phyloP scores from a whole-genome alignment of 2,113 vertebrate species.

The Benitochromis conjunctus region DNA sequence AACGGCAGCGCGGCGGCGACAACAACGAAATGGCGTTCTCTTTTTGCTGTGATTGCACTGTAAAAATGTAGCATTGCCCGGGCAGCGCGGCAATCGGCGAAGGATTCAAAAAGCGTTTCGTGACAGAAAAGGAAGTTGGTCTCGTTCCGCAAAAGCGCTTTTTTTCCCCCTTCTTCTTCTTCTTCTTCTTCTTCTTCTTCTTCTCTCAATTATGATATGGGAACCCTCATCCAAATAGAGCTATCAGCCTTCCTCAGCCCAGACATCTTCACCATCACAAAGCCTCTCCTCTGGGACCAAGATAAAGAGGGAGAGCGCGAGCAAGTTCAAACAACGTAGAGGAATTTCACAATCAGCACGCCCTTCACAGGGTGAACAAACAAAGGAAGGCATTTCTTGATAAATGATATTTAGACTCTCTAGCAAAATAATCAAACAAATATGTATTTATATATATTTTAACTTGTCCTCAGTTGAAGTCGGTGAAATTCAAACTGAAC shows the following conservation, averaged over 20 bases:
- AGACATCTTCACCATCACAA: slow-evolving; percentile 59
- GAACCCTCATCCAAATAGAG: slow-evolving; percentile 54
- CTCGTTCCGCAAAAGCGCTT: slow-evolving; percentile 18
- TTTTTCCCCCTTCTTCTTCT: fast-evolving
- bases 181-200: not conserved
- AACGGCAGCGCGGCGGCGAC: slow-evolving; percentile 26
- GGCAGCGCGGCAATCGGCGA: not conserved
- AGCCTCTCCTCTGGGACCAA: slow-evolving; percentile 40
- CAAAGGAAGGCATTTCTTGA: not conserved
- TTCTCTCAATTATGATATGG: slow-evolving; percentile 48
- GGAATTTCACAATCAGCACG: slow-evolving; percentile 49
- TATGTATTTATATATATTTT: not conserved
- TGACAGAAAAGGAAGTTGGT: not conserved
- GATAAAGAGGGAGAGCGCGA: slow-evolving; percentile 21
- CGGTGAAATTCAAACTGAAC: not conserved
- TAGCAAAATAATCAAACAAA: not conserved
- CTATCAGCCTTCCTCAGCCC: slow-evolving; percentile 41
- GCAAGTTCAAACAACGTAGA: slow-evolving; percentile 49
- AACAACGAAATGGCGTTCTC: slow-evolving; percentile 28
- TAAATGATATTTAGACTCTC: not conserved
- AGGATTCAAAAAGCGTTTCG: slow-evolving; percentile 7
- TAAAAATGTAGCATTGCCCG: not conserved
- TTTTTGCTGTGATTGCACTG: slow-evolving; percentile 39
- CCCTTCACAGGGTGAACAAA: slow-evolving; percentile 20
- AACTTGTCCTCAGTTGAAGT: not conserved